A percentile compares a stretch with the other conserved stretches of the same genome.
phyloP scores from a whole-genome alignment of 2,113 vertebrate genomes.

The Leucoraja erinaceus region DNA sequence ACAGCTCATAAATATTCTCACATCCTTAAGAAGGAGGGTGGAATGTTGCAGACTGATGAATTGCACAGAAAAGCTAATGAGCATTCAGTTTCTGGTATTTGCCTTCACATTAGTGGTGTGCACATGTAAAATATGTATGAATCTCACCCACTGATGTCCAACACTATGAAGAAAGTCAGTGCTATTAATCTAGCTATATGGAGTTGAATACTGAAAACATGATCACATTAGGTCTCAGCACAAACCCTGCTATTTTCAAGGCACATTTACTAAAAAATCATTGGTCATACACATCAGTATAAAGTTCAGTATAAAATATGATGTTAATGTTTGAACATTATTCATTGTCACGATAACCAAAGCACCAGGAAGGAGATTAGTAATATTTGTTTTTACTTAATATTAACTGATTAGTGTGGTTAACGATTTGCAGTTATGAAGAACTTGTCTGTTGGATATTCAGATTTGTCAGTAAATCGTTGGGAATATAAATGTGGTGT shows the following conservation, averaged over 20 bases:
- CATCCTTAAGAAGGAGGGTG: background rate
- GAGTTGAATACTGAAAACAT: background rate
- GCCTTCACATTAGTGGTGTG: background rate
- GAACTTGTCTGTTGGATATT: background rate
- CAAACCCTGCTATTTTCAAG: background rate
- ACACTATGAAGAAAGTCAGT: background rate
- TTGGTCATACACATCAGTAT: background rate
- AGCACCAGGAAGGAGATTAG: no score
- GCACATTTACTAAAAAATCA: background rate
- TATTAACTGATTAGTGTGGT: background rate
- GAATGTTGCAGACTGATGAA: background rate
- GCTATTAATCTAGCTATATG: background rate
- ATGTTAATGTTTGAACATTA: no score
- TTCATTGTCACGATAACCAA: no score
- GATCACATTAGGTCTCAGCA: background rate
- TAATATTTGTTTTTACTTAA: background rate
- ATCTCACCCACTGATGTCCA: background rate
- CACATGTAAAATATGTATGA: background rate
- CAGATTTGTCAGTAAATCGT: background rate
- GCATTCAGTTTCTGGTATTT: background rate
- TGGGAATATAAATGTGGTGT: background rate
- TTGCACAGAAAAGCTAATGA: background rate
- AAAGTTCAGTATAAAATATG: background rate
- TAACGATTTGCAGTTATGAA: background rate
- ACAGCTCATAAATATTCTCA: background rate